Evolutionary conservation across 2,113 vertebrate species (phyloP).

Genomic region (Triplophysa siluroides): DNA sequence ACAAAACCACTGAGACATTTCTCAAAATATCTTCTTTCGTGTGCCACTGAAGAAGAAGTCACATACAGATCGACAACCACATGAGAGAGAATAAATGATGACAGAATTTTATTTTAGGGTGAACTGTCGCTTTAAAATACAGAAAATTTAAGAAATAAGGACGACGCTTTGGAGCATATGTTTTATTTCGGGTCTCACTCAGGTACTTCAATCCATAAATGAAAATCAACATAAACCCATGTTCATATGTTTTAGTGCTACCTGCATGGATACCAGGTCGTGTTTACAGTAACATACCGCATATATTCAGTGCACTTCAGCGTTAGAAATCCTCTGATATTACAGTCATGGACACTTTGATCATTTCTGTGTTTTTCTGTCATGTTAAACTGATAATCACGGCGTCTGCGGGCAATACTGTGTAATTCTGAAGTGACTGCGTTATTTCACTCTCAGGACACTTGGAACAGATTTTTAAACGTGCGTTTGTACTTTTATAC

Average conservation of each 20-base stretch:
- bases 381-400: slow-evolving; percentile 31
- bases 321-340: background rate
- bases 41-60: too few species aligned
- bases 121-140: too few species aligned
- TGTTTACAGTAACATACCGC: slow-evolving; percentile 23
- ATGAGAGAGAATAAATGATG: too few species aligned
- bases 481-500: slow-evolving; percentile 46
- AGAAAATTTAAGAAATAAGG: too few species aligned
- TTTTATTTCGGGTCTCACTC: background rate
- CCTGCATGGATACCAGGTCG: background rate
- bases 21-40: too few species aligned
- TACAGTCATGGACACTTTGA: background rate
- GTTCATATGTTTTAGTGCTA: too few species aligned
- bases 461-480: slow-evolving; percentile 45
- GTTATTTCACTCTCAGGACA: slow-evolving; percentile 68
- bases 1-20: too few species aligned
- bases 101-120: too few species aligned
- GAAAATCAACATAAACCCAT: too few species aligned
- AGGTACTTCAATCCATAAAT: slow-evolving; percentile 2
- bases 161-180: background rate
- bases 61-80: too few species aligned
- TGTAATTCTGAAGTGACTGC: slow-evolving; percentile 60
- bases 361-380: slow-evolving; percentile 34
- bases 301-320: background rate
- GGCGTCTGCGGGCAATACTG: slow-evolving; percentile 61